These are phyloP conservation scores for Hirtodrosophila duncani DNA, from an alignment of 2,888 invertebrate species.

Conservation along the genomic window DNA sequence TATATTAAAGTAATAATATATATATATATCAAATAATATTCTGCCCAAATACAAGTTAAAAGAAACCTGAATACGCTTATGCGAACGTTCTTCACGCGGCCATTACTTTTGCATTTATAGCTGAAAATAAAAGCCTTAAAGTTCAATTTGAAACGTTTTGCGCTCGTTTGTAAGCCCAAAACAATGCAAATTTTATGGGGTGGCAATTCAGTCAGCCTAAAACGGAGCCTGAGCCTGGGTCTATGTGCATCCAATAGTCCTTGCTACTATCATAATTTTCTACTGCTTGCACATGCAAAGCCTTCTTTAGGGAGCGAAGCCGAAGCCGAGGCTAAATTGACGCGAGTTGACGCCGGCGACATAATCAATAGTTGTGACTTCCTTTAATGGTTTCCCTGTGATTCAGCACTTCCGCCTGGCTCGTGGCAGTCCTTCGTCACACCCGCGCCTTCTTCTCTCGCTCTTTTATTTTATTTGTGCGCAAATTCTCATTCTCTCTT, in stretches of 20 bases:
- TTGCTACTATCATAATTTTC: conserved; percentile 56
- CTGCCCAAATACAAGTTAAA: no score
- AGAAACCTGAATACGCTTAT: no score
- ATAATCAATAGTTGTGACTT: conserved; percentile 75
- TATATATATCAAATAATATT: no score
- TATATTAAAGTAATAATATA: no score
- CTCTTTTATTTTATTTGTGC: conserved; percentile 48
- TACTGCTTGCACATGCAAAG: conserved; percentile 58
- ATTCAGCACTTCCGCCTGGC: conserved; percentile 60
- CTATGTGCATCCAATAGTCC: conserved; percentile 1
- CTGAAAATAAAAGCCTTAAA: conserved; percentile 51
- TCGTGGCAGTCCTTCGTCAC: conserved; percentile 10
- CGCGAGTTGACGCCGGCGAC: conserved; percentile 56
- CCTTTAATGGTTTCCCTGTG: conserved; percentile 74
- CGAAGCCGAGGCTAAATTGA: conserved; percentile 13
- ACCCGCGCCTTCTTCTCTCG: not conserved
- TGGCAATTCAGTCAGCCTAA: no score
- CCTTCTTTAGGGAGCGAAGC: conserved; percentile 57
- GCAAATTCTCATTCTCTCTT: conserved; percentile 39
- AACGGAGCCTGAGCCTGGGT: not conserved
- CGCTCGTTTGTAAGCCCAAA: no score
- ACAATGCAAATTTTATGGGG: no score
- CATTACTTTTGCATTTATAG: conserved; percentile 56
- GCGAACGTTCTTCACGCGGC: no score
- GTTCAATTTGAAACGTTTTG: conserved; percentile 43